These are phyloP conservation scores for Drosophila pachea DNA, from an alignment of 1,140 invertebrate genomes.

Conservation along the genomic window DNA sequence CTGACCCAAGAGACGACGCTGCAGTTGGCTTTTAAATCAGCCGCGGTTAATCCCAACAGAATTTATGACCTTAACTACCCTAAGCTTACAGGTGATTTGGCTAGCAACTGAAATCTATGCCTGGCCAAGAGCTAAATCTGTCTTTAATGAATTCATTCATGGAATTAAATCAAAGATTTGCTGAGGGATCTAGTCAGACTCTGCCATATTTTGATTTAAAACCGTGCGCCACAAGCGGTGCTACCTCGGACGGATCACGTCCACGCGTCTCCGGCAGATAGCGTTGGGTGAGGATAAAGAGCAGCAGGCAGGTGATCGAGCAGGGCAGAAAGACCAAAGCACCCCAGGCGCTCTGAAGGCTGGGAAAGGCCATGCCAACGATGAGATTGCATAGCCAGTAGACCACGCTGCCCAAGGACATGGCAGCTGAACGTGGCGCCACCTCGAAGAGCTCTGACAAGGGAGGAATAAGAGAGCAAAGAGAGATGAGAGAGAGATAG, in stretches of 20 bases:
- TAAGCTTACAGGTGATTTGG: too few species aligned
- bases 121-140: too few species aligned
- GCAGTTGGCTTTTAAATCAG: background rate
- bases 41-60: background rate
- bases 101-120: too few species aligned
- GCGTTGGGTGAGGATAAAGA: constrained; percentile 82
- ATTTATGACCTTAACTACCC: too few species aligned
- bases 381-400: constrained; percentile 94
- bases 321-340: constrained; percentile 86
- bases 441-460: constrained; percentile 90
- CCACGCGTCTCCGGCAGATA: constrained; percentile 87
- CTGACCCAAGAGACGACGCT: background rate
- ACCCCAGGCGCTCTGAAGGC: constrained; percentile 82
- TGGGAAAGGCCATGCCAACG: constrained; percentile 88
- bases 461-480: too few species aligned
- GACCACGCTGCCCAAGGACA: constrained; percentile 90
- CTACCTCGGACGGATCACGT: constrained; percentile 82
- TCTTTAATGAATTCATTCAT: too few species aligned
- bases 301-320: constrained; percentile 80
- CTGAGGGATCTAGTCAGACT: too few species aligned
- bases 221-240: constrained; percentile 79
- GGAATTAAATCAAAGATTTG: too few species aligned
- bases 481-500: too few species aligned
- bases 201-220: constrained; percentile 72
- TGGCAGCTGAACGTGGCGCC: constrained; percentile 88